Evolutionary conservation across 2,113 vertebrate genomes (phyloP), one percentile per base, ranked within the genome.

Genomic region (Oryzias javanicus): DNA sequence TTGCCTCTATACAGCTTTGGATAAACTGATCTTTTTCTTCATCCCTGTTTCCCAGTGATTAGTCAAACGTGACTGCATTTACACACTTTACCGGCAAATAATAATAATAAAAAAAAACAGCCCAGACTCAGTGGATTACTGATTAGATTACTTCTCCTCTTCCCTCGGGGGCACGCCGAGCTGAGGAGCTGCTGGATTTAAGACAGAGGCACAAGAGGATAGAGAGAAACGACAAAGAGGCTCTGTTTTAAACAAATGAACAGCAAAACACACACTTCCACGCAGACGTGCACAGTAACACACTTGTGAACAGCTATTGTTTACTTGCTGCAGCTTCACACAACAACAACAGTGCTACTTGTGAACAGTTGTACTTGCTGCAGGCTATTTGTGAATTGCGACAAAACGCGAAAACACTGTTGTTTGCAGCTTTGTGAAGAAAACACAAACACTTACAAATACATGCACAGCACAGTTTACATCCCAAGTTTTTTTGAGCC

Each of bases 321-420:
- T 76, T 70, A 76, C 64, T 74, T 35, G 55, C 60, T 67, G 77
- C 87, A 86, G 82, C 84, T n/a, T n/a, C n/a, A n/a, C n/a, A n/a
- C n/a, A n/a, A n/a, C n/a, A n/a, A n/a, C n/a, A n/a, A n/a, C n/a
- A n/a, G n/a, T n/a, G n/a, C n/a, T n/a, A n/a, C n/a, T n/a, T n/a
- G n/a, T n/a, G n/a, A n/a, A n/a, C n/a, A n/a, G n/a, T n/a, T n/a
- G n/a, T n/a, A n/a, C n/a, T n/a, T n/a, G n/a, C n/a, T n/a, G n/a
- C n/a, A n/a, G n/a, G n/a, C n/a, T n/a, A n/a, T n/a, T n/a, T n/a
- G n/a, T n/a, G n/a, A n/a, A n/a, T n/a, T n/a, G n/a, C n/a, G n/a
- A n/a, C n/a, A n/a, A n/a, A n/a, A n/a, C n/a, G n/a, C n/a, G n/a
- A n/a, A n/a, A n/a, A n/a, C n/a, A n/a, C n/a, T n/a, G n/a, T n/a